Evolutionary conservation across 2,888 invertebrate genomes (phyloP).

Genomic region (Drosophila glabriapex): DNA sequence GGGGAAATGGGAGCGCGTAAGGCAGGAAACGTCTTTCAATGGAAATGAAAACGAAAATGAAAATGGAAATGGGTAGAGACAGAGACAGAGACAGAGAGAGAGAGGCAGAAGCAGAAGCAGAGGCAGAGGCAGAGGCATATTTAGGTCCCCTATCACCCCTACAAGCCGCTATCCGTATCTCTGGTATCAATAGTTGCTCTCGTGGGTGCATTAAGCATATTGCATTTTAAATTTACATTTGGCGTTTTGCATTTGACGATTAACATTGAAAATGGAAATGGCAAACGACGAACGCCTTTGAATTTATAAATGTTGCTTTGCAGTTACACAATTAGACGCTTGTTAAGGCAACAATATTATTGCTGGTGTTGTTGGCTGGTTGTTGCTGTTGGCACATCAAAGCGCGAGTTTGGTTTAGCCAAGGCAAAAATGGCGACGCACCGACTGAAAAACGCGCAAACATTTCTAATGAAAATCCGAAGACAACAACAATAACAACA

Average conservation of each 20-base stretch:
- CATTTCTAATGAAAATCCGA: conserved; percentile 76
- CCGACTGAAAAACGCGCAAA: conserved; percentile 68
- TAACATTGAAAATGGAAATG: conserved; percentile 79
- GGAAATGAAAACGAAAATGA: conserved; percentile 79
- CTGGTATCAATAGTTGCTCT: conserved; percentile 33
- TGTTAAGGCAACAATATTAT: conserved; percentile 52
- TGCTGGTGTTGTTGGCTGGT: conserved; percentile 12
- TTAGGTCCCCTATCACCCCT: background rate
- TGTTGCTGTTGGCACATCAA: conserved; percentile 48
- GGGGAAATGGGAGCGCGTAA: conserved; percentile 31
- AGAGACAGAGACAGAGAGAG: background rate
- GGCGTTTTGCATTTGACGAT: conserved; percentile 61
- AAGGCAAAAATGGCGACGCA: conserved; percentile 57
- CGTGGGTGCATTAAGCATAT: conserved; percentile 53
- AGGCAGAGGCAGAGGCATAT: background rate
- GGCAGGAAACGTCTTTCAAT: conserved; percentile 79
- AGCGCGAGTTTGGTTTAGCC: conserved; percentile 42
- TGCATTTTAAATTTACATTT: conserved; percentile 35
- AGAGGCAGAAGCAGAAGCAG: no score
- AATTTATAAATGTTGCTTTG: conserved; percentile 71
- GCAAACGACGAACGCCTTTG: conserved; percentile 55
- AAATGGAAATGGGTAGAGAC: conserved; percentile 61
- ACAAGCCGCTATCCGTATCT: conserved; percentile 1
- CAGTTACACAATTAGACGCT: conserved; percentile 77
- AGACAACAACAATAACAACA: conserved; percentile 26